phyloP scores from a whole-genome alignment of 1,140 invertebrate genomes.

The Cephus cinctus region DNA sequence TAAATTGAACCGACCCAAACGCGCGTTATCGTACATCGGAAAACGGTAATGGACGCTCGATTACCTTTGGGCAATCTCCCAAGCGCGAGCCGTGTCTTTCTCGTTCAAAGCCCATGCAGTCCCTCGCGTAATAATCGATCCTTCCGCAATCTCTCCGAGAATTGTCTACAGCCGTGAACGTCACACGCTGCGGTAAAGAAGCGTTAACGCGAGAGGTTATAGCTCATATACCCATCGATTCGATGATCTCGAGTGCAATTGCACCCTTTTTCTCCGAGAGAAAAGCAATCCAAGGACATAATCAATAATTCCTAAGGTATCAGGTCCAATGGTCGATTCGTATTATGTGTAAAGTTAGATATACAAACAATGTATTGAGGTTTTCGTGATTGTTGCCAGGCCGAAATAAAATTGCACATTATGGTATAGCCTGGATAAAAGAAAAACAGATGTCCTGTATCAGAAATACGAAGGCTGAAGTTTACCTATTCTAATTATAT shows the following conservation, averaged over 20 bases:
- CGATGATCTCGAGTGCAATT: too few species aligned
- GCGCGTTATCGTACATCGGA: background rate
- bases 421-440: background rate
- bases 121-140: too few species aligned
- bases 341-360: background rate
- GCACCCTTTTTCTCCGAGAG: too few species aligned
- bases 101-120: too few species aligned
- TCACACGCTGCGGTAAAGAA: too few species aligned
- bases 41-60: too few species aligned
- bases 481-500: constrained; percentile 52
- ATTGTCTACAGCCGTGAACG: too few species aligned
- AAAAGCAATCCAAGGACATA: background rate
- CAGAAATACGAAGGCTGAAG: background rate
- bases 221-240: too few species aligned
- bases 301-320: background rate
- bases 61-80: too few species aligned
- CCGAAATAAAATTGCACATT: background rate
- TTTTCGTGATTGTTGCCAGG: background rate
- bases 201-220: too few species aligned
- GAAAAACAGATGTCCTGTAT: background rate
- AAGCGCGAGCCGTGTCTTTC: too few species aligned
- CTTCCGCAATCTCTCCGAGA: too few species aligned
- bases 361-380: background rate
- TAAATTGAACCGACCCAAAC: background rate
- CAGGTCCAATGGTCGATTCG: background rate